These are phyloP conservation scores for Macrosiphum euphorbiae DNA, from an alignment of 2,888 invertebrate species.

Conservation along the genomic window DNA sequence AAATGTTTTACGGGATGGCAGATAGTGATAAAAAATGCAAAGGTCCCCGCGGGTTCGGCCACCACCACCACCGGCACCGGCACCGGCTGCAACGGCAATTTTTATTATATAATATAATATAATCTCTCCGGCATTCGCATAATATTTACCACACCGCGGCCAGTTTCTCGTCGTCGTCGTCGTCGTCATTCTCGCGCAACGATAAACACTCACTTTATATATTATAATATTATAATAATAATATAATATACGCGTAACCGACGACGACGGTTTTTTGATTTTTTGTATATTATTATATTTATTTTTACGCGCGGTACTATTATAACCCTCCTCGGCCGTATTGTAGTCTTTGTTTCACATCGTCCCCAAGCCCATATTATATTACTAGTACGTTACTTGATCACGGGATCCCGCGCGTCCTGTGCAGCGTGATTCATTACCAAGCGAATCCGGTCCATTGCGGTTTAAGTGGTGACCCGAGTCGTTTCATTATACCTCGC, in stretches of 20 bases:
- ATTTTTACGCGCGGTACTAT: neutral
- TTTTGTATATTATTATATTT: conserved; percentile 1
- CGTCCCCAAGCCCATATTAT: neutral
- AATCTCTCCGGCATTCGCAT: neutral
- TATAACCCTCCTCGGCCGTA: neutral
- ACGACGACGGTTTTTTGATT: neutral
- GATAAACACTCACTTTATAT: conserved; percentile 44
- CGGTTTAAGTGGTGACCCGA: neutral
- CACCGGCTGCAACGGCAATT: neutral
- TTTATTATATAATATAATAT: neutral
- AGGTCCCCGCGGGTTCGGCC: conserved; percentile 42
- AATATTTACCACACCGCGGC: neutral
- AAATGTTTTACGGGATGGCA: conserved; percentile 42
- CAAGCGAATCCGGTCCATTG: neutral
- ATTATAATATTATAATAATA: neutral
- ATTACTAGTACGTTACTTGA: neutral
- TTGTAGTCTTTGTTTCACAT: conserved; percentile 2
- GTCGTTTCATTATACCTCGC: neutral
- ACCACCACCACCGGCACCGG: neutral
- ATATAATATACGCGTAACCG: neutral
- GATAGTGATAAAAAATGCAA: conserved; percentile 56
- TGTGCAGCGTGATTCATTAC: neutral
- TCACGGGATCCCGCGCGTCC: neutral
- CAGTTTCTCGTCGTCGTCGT: neutral
- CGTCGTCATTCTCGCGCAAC: conserved; percentile 4